phyloP scores from a whole-genome alignment of 2,113 vertebrate species.

The Eptesicus fuscus region DNA sequence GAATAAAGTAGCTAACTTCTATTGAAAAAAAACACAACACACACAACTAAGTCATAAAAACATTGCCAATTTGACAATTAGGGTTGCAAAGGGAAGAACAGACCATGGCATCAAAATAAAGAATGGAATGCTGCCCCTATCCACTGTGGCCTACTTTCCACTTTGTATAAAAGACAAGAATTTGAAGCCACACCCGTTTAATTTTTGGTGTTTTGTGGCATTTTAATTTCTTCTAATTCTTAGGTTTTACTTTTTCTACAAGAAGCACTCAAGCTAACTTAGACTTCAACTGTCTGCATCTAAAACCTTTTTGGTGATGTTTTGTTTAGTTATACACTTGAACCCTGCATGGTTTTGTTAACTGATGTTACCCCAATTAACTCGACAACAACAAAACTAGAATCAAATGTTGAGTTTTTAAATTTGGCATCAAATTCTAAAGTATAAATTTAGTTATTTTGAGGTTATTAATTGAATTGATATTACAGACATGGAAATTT shows the following conservation, averaged over 20 bases:
- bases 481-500: not conserved
- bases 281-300: not conserved
- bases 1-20: not conserved
- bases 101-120: conserved; percentile 13
- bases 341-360: not conserved
- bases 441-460: not conserved
- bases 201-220: conserved; percentile 52
- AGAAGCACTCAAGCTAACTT: conserved; percentile 22
- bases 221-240: conserved; percentile 50
- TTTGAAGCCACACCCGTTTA: conserved; percentile 57
- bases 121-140: conserved; percentile 29
- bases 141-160: conserved; percentile 54
- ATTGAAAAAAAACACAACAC: not conserved
- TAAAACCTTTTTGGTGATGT: not conserved
- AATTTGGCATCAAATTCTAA: not conserved
- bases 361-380: not conserved
- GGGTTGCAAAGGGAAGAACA: conserved; percentile 52
- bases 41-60: conserved; percentile 33
- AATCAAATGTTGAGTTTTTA: not conserved
- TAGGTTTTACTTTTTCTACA: conserved; percentile 20
- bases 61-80: conserved; percentile 54
- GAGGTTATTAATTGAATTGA: not conserved
- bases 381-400: not conserved
- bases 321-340: not conserved
- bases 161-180: conserved; percentile 51